Evolutionary conservation across 2,113 vertebrate genomes (phyloP).

Genomic region (Hylia prasina): DNA sequence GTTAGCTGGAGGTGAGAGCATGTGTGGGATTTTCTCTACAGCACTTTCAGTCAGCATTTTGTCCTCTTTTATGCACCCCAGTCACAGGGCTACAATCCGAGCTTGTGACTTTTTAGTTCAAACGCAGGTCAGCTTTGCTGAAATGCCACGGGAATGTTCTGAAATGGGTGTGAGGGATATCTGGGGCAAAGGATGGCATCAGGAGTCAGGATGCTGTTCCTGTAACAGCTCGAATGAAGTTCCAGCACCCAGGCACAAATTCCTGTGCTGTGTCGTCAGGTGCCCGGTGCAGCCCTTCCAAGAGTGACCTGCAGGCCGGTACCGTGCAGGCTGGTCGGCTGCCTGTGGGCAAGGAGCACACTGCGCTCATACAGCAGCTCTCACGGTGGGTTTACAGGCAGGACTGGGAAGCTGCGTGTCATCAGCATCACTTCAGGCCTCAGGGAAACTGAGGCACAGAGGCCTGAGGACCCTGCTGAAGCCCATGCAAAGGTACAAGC

Average conservation of each 20-base stretch:
- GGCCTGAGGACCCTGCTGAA: background rate
- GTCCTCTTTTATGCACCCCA: background rate
- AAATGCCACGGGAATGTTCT: background rate
- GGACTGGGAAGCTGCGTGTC: background rate
- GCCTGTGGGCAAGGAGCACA: rapidly evolving
- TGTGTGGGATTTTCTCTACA: background rate
- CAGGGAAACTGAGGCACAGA: background rate
- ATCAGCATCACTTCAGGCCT: rapidly evolving
- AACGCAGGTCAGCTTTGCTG: background rate
- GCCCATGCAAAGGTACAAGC: background rate
- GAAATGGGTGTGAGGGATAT: background rate
- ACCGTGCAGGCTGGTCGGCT: background rate
- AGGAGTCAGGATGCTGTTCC: background rate
- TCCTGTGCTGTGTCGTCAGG: rapidly evolving
- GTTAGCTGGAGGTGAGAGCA: background rate
- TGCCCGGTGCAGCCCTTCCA: background rate
- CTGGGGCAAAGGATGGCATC: background rate
- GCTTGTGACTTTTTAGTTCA: background rate
- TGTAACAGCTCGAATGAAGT: background rate
- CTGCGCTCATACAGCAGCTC: background rate
- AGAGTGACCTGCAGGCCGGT: background rate
- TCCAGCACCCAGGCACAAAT: background rate
- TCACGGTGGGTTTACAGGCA: background rate
- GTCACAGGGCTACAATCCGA: background rate
- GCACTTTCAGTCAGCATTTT: slow-evolving; percentile 23